These are phyloP conservation scores for Lobophora halterata DNA, from an alignment of 2,888 invertebrate species.

Conservation along the genomic window DNA sequence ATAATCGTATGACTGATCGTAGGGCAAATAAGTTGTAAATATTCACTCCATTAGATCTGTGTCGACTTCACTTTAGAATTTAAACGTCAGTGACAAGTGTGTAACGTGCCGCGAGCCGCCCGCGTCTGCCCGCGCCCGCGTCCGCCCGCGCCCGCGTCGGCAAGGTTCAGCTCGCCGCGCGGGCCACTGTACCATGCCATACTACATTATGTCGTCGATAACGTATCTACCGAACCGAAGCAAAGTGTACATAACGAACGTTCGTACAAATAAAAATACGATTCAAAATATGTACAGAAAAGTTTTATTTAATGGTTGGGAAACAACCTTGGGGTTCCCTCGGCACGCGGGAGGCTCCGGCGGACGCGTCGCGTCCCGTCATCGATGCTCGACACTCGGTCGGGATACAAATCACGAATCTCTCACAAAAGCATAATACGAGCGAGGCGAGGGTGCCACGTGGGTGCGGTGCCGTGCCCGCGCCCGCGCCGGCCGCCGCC, in stretches of 20 bases:
- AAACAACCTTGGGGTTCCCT: constrained; percentile 65
- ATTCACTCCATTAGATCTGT: constrained; percentile 25
- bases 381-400: constrained; percentile 73
- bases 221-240: constrained; percentile 25
- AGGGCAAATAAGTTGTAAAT: constrained; percentile 32
- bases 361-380: constrained; percentile 65
- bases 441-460: too few relatives aligned
- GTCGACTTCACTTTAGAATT: constrained; percentile 45
- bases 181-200: too few relatives aligned
- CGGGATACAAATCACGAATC: constrained; percentile 80
- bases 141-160: constrained; percentile 27
- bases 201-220: too few relatives aligned
- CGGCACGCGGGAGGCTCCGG: too few relatives aligned
- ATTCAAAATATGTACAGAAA: constrained; percentile 79
- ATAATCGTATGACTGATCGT: constrained; percentile 61
- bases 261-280: constrained; percentile 69
- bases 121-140: constrained; percentile 3
- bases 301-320: constrained; percentile 70
- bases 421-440: constrained; percentile 78
- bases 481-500: constrained; percentile 19
- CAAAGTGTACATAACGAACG: constrained; percentile 27
- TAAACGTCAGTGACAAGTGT: constrained; percentile 53
- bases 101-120: constrained; percentile 45
- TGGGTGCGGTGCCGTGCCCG: too few relatives aligned
- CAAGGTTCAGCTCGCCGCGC: neutral